Evolutionary conservation across 2,113 vertebrate species (phyloP).

Genomic region (Pica pica): DNA sequence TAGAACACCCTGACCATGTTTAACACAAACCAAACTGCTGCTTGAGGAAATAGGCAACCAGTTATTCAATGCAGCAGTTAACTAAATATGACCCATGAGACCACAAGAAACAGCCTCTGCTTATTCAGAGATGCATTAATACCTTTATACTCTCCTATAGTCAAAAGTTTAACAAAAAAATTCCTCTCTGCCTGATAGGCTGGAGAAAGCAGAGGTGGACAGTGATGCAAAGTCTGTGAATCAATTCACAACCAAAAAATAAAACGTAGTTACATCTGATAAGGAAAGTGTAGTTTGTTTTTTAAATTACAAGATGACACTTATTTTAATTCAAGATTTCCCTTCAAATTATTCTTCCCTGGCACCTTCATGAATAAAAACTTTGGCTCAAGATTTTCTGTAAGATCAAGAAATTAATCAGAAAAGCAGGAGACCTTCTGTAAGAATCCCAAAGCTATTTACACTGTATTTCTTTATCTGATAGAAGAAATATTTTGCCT

Average conservation of each 20-base stretch:
- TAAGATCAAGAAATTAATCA: not conserved
- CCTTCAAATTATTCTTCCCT: not conserved
- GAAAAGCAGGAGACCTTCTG: not conserved
- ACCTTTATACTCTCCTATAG: not conserved
- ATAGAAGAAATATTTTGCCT: not conserved
- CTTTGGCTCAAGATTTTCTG: not conserved
- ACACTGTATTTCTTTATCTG: not conserved
- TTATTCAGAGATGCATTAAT: not conserved
- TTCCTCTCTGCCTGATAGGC: not conserved
- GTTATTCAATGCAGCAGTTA: not conserved
- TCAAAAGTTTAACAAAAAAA: not conserved
- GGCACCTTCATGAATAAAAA: not conserved
- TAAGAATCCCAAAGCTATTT: not conserved
- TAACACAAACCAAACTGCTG: not conserved
- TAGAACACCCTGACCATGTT: not conserved
- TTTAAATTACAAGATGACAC: not conserved
- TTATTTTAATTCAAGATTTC: not conserved
- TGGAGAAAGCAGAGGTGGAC: not conserved
- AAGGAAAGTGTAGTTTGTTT: not conserved
- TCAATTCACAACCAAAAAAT: not conserved
- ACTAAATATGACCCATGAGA: not conserved
- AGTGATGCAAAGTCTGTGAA: not conserved
- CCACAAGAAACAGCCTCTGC: not conserved
- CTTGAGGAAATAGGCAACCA: not conserved
- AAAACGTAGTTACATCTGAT: not conserved